Percentiles rank a stretch among this genome's conserved stretches.
Evolutionary conservation across 2,797 vertebrate genomes (phyloP).

Genomic region (Spinus olivaceus): DNA sequence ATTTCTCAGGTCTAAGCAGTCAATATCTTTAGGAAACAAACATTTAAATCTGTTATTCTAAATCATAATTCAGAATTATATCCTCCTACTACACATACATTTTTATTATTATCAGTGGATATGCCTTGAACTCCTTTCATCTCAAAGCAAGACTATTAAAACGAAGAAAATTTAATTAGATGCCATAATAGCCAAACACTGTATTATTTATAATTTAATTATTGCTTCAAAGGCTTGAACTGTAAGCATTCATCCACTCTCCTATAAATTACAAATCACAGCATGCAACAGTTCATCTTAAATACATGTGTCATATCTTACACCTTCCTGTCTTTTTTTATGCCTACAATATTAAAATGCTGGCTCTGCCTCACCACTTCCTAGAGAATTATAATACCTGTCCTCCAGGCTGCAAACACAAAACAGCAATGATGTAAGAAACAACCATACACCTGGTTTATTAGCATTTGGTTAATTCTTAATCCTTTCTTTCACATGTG

Average conservation of each 20-base stretch:
- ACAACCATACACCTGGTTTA: not conserved
- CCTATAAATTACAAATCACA: not conserved
- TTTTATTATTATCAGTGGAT: not conserved
- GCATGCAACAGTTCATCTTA: not conserved
- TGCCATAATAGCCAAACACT: not conserved
- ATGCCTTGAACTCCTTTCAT: not conserved
- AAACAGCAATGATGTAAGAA: not conserved
- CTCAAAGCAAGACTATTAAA: not conserved
- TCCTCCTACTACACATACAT: not conserved
- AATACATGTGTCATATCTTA: not conserved
- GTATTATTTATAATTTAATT: not conserved
- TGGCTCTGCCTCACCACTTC: not conserved
- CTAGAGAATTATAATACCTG: not conserved
- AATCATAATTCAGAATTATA: not conserved
- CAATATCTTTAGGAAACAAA: not conserved
- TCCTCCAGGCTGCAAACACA: not conserved
- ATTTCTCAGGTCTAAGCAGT: not conserved
- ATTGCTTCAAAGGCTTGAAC: not conserved
- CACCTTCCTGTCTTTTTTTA: not conserved
- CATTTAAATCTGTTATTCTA: not conserved
- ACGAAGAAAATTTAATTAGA: not conserved
- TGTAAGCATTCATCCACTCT: not conserved
- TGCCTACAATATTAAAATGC: not conserved
- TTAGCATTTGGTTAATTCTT: not conserved
- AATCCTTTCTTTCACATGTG: not conserved